Evolutionary conservation across 2,888 invertebrate genomes (phyloP), one percentile per base, ranked within the genome.

Genomic region (Bursaphelenchus okinawaensis): DNA sequence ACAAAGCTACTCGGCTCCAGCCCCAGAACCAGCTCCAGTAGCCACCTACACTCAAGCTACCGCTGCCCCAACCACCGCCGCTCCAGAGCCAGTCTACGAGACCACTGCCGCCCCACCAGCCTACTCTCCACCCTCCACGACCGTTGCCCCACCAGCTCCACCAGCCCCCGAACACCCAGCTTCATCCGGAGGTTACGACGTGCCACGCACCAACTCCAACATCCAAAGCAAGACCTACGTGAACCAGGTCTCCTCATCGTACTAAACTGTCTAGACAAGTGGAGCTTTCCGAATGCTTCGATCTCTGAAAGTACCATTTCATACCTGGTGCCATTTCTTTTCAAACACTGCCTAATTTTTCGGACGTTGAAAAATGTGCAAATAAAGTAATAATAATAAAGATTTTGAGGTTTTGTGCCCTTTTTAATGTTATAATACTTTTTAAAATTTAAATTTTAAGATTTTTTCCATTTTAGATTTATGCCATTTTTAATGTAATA

Each of bases 151-250:
- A 6, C 54, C 54, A 12, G 2, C 54, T 8, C 52, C 52, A 6
- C 54, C 54, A 12, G 54, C 54, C 22, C 54, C 54, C 22, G 54
- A 54, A 6, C 54, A 54, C 7, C 54, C 54, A 7, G 54, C 54
- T 19, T 54, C 54, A 12, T 16, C 16, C 22, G 54, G 54, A 16
- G 54, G 54, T 20, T 54, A 54, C 54, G 54, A 54, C 54, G 54
- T 54, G 2, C 54, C 54, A 1, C 54, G 54, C 54, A 23, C 54
- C 22, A 54, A 54, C 54, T 16, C 12, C 16, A 20, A 1, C 54
- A 20, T 24, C 54, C 54, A 20, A 2, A 24, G n/a, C 22, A 20
- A 12, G 16, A 23, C 12, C 54, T 54, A 54, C 54, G 24, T 23
- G 54, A 54, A 54, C 54, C 12, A 16, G 16, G 54, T 54, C 16